Base-by-base conservation (phyloP, 1,140 invertebrate species). In the Hylyphantes graminicola region DNA sequence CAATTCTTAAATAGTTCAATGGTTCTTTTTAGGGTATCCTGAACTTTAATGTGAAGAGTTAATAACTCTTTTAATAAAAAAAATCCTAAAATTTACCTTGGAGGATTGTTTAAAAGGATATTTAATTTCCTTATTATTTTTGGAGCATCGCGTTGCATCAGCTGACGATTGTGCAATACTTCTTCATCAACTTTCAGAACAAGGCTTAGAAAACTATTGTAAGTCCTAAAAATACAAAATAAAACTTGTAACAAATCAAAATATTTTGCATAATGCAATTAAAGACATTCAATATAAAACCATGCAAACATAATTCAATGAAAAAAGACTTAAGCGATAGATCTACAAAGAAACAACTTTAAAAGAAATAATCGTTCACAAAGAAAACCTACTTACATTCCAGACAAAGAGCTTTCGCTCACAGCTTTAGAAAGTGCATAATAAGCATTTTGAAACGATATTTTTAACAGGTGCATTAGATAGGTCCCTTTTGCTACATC, bases 401-500 rank as follows among this genome's bases (percentile, higher is more conserved):
- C 12, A 10, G 68, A 17, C n/a, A 6, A 2, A 4, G 17, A 3
- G 17, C 70, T 74, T 54, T 75, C 80, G 17, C n/a, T 50, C 6
- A 83, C 72, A 64, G 72, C 70, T 75, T 67, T 74, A 68, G 54
- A 73, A 21, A 86, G 74, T 7, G 53, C 13, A 77, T 59, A 19
- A 77, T 61, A 84, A 7, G 85, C 81, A 84, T 78, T 78, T 64
- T 84, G 65, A 78, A 86, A 86, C 12, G 79, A 53, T 12, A 19
- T 51, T 54, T 64, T 82, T 12, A 86, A 48, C 10, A 48, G 48
- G 12, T 72, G 19, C 73, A 86, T 83, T 73, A 83, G 61, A 55
- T 78, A 86, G 13, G 85, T 77, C 51, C 79, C 79, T 51, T 77
- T 82, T 5, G 85, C 85, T 55, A 86, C 67, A 63, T 86, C 85